Evolutionary conservation across 2,797 vertebrate species (phyloP), one percentile per base, ranked within the genome.

Genomic region (Euthynnus affinis): DNA sequence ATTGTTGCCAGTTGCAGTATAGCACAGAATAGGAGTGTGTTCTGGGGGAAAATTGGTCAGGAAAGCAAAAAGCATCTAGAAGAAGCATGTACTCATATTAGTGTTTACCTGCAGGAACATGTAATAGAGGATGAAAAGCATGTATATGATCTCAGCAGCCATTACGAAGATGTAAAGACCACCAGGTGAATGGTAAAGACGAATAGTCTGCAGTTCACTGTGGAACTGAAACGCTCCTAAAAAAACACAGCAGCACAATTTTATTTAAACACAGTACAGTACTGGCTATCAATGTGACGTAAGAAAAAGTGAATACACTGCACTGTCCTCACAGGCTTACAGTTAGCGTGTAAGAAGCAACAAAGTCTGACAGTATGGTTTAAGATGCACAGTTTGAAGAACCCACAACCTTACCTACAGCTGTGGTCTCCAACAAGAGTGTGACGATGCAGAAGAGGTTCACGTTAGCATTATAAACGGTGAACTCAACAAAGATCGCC

Each of bases 401-500:
- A n/a, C n/a, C n/a, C n/a, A n/a, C n/a, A n/a, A n/a, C n/a, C n/a
- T 94, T 56, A 99, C 98, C 98, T 59, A 96, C 83, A 48, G 96
- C 96, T 1, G 93, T 90, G 42, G 93, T 97, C 93, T 99, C 98
- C 71, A 98, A 92, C 65, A 95, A 92, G 72, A 99, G 93, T 1
- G 90, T 96, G 81, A 97, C 87, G 5, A 97, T 93, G 87, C 97
- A 98, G 94, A 98, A 98, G 56, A 99, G 96, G 89, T 98, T 99
- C 74, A 99, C 95, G 0, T 98, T 99, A 71, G 97, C 96, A 2
- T 99, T 99, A 91, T 98, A 99, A 84, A 98, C 93, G 0, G 97
- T 98, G 88, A 99, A 99, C 91, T 98, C 97, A 2, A 96, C 94
- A 91, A 99, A 97, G 75, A 98, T 84, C 0, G 96, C 97, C 84